phyloP scores from a whole-genome alignment of 2,888 invertebrate species.

The Tenodera sinensis region DNA sequence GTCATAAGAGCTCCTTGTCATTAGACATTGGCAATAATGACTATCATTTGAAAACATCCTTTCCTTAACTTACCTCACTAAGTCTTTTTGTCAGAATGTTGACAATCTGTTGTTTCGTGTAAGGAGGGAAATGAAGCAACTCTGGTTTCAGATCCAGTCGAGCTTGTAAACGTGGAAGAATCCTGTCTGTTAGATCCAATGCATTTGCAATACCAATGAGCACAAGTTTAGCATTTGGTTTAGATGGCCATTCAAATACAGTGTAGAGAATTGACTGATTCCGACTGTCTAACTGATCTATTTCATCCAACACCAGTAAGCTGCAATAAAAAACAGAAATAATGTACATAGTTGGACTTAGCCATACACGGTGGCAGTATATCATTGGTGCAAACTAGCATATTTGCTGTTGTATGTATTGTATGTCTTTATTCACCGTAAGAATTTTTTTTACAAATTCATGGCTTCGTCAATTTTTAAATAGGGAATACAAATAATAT shows the following conservation, averaged over 20 bases:
- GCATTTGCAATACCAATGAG: constrained; percentile 94
- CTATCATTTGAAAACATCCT: too few relatives aligned
- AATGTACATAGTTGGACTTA: constrained; percentile 1
- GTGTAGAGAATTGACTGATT: constrained; percentile 85
- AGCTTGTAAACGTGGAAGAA: constrained; percentile 81
- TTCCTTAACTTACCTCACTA: constrained; percentile 51
- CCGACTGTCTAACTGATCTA: constrained; percentile 86
- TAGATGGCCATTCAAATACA: constrained; percentile 89
- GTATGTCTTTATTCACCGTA: too few relatives aligned
- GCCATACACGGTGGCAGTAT: background rate
- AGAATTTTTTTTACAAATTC: too few relatives aligned
- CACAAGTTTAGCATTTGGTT: constrained; percentile 63
- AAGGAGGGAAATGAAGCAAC: constrained; percentile 87
- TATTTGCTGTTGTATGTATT: too few relatives aligned
- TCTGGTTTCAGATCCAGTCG: constrained; percentile 67
- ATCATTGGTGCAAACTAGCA: background rate
- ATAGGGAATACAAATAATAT: too few relatives aligned
- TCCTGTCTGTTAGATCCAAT: constrained; percentile 87
- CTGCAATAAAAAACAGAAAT: constrained; percentile 43
- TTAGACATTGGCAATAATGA: too few relatives aligned
- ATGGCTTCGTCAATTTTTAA: too few relatives aligned
- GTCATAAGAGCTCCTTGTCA: too few relatives aligned
- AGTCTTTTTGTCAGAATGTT: constrained; percentile 80
- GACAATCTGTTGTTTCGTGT: constrained; percentile 84
- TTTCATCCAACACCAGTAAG: constrained; percentile 87